Conservation (phyloP, 2,113 vertebrate species). For the Lynx canadensis region DNA sequence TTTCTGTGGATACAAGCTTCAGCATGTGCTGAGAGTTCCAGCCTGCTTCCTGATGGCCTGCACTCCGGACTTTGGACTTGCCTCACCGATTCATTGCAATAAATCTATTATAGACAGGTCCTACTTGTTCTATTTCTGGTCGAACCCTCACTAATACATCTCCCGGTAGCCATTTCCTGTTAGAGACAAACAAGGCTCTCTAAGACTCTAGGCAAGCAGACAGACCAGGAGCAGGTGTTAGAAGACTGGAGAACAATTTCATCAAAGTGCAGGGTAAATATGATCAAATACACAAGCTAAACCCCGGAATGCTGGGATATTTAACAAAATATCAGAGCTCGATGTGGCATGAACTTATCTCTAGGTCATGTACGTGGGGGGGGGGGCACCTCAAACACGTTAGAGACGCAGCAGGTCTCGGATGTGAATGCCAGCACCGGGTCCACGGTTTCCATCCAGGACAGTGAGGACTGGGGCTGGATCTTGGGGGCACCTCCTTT, state of each 20-base stretch:
- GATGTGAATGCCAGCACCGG: background rate
- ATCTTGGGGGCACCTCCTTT: background rate
- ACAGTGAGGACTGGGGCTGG: background rate
- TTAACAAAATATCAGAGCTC: background rate
- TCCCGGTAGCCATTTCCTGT: background rate
- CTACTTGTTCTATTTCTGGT: background rate
- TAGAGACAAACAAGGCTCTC: background rate
- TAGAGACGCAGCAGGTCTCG: background rate
- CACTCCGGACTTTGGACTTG: background rate
- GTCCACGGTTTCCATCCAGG: background rate
- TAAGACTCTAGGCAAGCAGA: background rate
- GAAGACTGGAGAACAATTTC: background rate
- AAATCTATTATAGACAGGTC: background rate
- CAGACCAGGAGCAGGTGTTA: background rate
- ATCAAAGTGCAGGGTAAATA: background rate
- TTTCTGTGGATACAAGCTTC: background rate
- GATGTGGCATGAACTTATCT: background rate
- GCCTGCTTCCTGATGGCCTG: background rate
- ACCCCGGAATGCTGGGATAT: background rate
- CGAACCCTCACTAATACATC: background rate
- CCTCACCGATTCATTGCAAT: background rate
- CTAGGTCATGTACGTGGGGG: no score
- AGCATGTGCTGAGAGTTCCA: background rate
- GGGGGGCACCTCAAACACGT: background rate
- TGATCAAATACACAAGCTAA: background rate